A percentile compares a stretch with the other conserved stretches of the same genome.
Conservation (phyloP, 2,113 vertebrate species). For the Megalops atlanticus region DNA sequence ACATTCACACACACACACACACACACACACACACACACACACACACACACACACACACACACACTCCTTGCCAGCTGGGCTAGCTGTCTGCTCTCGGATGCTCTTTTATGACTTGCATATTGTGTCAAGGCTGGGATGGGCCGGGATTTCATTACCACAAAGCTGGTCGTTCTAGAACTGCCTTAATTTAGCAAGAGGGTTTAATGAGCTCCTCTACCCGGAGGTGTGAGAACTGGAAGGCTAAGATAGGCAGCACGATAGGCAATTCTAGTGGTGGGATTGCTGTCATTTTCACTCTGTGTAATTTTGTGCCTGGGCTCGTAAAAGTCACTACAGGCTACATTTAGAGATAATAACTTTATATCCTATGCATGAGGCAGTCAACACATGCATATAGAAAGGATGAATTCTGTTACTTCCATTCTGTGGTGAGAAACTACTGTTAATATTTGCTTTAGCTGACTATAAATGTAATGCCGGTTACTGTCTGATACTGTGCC, state of each 20-base stretch:
- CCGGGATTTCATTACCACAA: background rate
- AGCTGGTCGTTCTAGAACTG: background rate
- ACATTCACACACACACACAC: no score
- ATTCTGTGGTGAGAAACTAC: slow-evolving; percentile 7
- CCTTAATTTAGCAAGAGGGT: background rate
- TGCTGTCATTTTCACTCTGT: background rate
- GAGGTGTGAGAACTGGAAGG: background rate
- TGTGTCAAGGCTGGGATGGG: background rate
- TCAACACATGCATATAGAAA: background rate
- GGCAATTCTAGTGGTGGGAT: slow-evolving; percentile 1
- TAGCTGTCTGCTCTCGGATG: background rate
- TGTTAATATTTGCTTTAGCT: background rate
- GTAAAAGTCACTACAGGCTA: background rate
- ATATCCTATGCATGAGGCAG: background rate
- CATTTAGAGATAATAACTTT: slow-evolving; percentile 23
- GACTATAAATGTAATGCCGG: slow-evolving; percentile 2
- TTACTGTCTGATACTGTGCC: no score
- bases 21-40: background rate
- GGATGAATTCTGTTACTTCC: background rate
- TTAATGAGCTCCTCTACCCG: background rate
- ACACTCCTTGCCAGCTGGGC: background rate
- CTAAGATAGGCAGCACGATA: background rate
- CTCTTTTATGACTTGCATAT: background rate
- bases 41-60: background rate
- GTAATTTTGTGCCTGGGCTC: background rate